Percentiles rank a stretch among this genome's conserved stretches.
phyloP scores from a whole-genome alignment of 1,140 invertebrate species.

The Mylabris phalerata region DNA sequence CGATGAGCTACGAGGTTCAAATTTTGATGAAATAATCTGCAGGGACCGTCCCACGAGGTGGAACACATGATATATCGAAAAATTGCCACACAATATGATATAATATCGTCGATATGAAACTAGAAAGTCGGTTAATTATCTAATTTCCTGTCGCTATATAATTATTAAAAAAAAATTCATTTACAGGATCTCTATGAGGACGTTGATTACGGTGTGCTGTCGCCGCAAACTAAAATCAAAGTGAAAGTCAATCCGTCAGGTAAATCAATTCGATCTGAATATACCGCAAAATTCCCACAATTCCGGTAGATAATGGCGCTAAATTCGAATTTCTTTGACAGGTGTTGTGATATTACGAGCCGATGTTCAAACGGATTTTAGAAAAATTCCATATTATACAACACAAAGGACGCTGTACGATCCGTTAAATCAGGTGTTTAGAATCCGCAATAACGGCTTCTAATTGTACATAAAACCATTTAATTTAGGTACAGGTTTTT shows the following conservation, averaged over 20 bases:
- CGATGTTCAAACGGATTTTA: slow-evolving; percentile 60
- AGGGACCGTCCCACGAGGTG: too few relatives aligned
- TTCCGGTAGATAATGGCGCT: background rate
- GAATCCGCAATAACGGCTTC: slow-evolving; percentile 42
- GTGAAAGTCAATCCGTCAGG: slow-evolving; percentile 92
- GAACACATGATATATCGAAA: too few relatives aligned
- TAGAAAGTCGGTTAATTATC: background rate
- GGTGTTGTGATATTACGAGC: slow-evolving; percentile 77
- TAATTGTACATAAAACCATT: slow-evolving; percentile 16
- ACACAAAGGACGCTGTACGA: slow-evolving; percentile 53
- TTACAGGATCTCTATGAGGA: slow-evolving; percentile 79
- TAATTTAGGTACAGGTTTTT: slow-evolving; percentile 23
- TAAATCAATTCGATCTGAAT: slow-evolving; percentile 33
- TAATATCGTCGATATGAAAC: too few relatives aligned
- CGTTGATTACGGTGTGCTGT: slow-evolving; percentile 74
- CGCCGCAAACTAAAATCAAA: slow-evolving; percentile 81
- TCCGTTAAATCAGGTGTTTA: slow-evolving; percentile 53
- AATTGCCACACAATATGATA: too few relatives aligned
- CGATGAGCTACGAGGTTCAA: too few relatives aligned
- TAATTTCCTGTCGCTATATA: slow-evolving; percentile 2
- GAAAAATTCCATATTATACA: slow-evolving; percentile 45
- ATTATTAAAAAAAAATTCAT: background rate
- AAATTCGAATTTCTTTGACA: slow-evolving; percentile 34
- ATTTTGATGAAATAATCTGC: too few relatives aligned
- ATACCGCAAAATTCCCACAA: background rate